Conservation (phyloP, 1,140 invertebrate genomes). For the Neuroterus valhalla region DNA sequence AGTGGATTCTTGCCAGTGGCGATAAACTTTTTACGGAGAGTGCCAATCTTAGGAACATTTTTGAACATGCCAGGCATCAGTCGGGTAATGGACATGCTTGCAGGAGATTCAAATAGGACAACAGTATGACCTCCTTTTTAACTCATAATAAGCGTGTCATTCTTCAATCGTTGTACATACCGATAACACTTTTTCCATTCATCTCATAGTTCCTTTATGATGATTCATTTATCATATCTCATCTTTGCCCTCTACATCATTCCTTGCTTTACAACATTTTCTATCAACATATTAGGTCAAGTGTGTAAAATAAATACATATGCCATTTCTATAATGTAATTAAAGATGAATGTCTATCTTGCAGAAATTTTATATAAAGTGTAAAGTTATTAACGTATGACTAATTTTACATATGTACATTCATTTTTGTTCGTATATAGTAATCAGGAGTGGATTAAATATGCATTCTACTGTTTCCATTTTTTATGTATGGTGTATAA, state of each 20-base stretch:
- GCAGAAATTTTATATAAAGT: background rate
- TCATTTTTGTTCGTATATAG: constrained; percentile 10
- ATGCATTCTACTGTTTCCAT: background rate
- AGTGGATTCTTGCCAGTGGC: constrained; percentile 92
- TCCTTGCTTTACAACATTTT: constrained; percentile 1
- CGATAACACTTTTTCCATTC: constrained; percentile 10
- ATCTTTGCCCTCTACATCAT: constrained; percentile 32
- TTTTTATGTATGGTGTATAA: background rate
- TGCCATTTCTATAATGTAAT: constrained; percentile 6
- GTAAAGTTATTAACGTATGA: background rate
- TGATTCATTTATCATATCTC: constrained; percentile 22
- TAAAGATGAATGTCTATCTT: background rate
- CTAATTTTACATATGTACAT: background rate
- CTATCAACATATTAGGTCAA: background rate
- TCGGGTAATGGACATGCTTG: constrained; percentile 77
- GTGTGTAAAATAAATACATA: background rate
- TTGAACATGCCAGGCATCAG: constrained; percentile 85
- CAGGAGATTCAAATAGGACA: constrained; percentile 79
- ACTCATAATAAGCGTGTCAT: constrained; percentile 45
- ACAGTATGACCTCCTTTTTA: constrained; percentile 75
- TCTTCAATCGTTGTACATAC: constrained; percentile 66
- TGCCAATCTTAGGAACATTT: constrained; percentile 84
- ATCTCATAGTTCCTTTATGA: constrained; percentile 10
- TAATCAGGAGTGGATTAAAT: background rate
- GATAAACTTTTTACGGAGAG: constrained; percentile 89